Evolutionary conservation across 2,113 vertebrate genomes (phyloP), one percentile per base, ranked within the genome.

Genomic region (Propithecus coquereli): DNA sequence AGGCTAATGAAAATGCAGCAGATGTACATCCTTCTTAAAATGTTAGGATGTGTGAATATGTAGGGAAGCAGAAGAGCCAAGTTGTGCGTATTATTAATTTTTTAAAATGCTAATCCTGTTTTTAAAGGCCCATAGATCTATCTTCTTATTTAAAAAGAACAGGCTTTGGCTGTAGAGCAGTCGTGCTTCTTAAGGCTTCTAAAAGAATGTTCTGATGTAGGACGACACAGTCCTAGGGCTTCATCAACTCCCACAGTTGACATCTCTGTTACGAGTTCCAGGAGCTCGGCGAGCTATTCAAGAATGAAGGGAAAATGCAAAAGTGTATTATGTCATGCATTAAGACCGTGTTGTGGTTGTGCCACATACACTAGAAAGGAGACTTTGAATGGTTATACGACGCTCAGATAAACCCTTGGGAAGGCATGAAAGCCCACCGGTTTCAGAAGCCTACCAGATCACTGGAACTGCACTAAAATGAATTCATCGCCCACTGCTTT

Each of bases 201-300:
- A 47, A 32, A 93, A 81, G 91, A 90, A 85, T 13, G 10, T 20
- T 61, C 47, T 79, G 87, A 81, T 94, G 89, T 87, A 61, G 79
- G 91, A 85, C 0, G 10, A 76, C 30, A 9, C 0, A 1, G 71
- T 74, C 13, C 57, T 37, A 1, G 40, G 63, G 34, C 37, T 90
- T 40, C 82, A 90, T 77, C 91, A 30, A 0, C 87, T 68, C 61
- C 90, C 47, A 17, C 52, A 27, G 71, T 23, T 82, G 95, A 95
- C 94, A 65, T 92, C 95, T 94, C 82, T 87, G 63, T 91, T 94
- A 92, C 1, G 71, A 94, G 65, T 70, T 94, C 40, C 85, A 86
- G 59, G 90, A 83, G 74, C 87, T 68, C 22, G 8, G 90, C 5
- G 45, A 81, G 76, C 66, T 27, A 12, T 57, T 86, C 12, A 7